A percentile compares a stretch with the other conserved stretches of the same genome.
phyloP scores from a whole-genome alignment of 2,888 invertebrate genomes.

The Parnassius orleans region DNA sequence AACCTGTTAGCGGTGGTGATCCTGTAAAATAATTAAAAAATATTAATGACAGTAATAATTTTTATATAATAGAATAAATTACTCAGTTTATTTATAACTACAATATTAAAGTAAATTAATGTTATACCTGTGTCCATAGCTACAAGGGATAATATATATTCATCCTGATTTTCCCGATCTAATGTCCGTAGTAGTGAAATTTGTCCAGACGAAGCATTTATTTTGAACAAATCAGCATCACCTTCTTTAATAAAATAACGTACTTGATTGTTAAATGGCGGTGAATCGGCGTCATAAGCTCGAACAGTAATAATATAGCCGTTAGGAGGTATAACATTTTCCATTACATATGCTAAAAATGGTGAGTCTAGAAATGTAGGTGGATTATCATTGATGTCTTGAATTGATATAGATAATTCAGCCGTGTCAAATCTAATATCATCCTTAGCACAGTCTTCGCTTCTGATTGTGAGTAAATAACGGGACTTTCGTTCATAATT shows the following conservation, averaged over 20 bases:
- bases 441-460: constrained; percentile 92
- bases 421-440: constrained; percentile 87
- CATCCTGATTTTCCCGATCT: constrained; percentile 91
- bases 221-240: constrained; percentile 93
- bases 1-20: constrained; percentile 94
- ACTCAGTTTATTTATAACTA: no score
- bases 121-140: constrained; percentile 94
- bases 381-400: constrained; percentile 96
- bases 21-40: constrained; percentile 79
- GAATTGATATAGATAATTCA: constrained; percentile 90
- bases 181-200: constrained; percentile 90
- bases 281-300: constrained; percentile 95
- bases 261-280: constrained; percentile 93
- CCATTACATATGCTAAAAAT: constrained; percentile 95
- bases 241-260: constrained; percentile 97
- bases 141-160: constrained; percentile 91
- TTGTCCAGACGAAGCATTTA: constrained; percentile 95
- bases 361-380: constrained; percentile 97
- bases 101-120: not conserved
- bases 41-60: not conserved
- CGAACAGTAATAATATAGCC: constrained; percentile 91
- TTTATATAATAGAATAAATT: not conserved
- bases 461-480: constrained; percentile 91
- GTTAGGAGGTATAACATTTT: constrained; percentile 91
- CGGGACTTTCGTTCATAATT: constrained; percentile 95